phyloP scores from a whole-genome alignment of 2,113 vertebrate genomes.

The Azemiops feae region DNA sequence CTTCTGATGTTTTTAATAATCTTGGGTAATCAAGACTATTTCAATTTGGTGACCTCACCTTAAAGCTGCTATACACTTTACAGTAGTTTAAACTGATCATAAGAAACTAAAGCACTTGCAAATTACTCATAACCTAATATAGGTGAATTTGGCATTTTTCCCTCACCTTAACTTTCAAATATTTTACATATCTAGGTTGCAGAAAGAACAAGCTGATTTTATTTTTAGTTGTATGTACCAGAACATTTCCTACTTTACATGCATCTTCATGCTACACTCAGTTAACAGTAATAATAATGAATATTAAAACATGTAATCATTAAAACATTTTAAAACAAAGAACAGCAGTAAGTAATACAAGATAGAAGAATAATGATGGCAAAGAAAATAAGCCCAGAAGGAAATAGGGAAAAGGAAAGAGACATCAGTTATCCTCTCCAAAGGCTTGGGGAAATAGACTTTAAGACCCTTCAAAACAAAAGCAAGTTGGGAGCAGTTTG shows the following conservation, averaged over 20 bases:
- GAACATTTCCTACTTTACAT: background rate
- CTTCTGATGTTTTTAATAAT: background rate
- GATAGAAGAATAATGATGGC: background rate
- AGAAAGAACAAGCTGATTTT: background rate
- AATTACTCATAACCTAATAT: background rate
- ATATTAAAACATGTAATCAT: background rate
- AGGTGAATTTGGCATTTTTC: background rate
- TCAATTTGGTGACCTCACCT: background rate
- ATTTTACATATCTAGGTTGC: background rate
- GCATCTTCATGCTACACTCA: background rate
- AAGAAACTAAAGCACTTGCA: background rate
- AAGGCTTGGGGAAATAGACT: background rate
- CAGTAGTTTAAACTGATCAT: background rate
- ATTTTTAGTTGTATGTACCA: background rate
- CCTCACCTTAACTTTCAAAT: background rate
- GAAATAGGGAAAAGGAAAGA: background rate
- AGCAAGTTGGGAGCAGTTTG: background rate
- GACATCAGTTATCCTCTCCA: background rate
- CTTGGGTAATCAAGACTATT: background rate
- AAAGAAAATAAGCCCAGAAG: background rate
- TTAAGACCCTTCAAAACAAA: background rate
- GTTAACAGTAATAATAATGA: background rate
- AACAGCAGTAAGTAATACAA: background rate
- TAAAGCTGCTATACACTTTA: background rate
- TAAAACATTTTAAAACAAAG: background rate